Evolutionary conservation across 2,797 vertebrate species (phyloP), one percentile per base, ranked within the genome.

Genomic region (Microhierax caerulescens): DNA sequence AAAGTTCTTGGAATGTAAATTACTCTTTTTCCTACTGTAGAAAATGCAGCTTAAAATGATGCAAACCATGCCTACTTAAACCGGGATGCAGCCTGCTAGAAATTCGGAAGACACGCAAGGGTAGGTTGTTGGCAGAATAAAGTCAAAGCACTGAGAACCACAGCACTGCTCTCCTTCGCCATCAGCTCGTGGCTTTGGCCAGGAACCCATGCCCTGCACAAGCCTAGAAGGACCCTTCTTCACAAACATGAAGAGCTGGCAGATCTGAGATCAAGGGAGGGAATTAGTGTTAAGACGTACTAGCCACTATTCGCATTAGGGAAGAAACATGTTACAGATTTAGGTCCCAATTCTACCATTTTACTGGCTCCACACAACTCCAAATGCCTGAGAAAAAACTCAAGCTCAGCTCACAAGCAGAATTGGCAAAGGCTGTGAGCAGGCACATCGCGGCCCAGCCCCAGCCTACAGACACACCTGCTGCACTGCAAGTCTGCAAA

Each of bases 281-380:
- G 67, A 81, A 69, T 95, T 96, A 97, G 95, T 93, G 91, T 95
- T 91, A 70, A 74, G 51, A 81, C 50, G 60, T 34, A 48, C 9
- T 27, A 90, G 78, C 48, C 39, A 19, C 48, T 51, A 21, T 48
- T 88, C 47, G 59, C 85, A 72, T 47, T 22, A 59, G 51, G 50
- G 67, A 87, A 85, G 85, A 90, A 85, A 90, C 2, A 17, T 23
- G 14, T 60, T 80, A 65, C 54, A 90, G 45, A 48, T 68, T 74
- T 63, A 80, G 63, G 60, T 79, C 39, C 51, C 74, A 73, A 1
- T 73, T 78, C 64, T 53, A 61, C 54, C 24, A 1, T 80, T 86
- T 63, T n/a, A 78, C 65, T 50, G 39, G 30, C 83, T 83, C 57
- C 1, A 4, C 5, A 9, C 43, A 93, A 34, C n/a, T 72, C 56